Evolutionary conservation across 2,888 invertebrate species (phyloP), one percentile per base, ranked within the genome.

Genomic region (Syritta pipiens): DNA sequence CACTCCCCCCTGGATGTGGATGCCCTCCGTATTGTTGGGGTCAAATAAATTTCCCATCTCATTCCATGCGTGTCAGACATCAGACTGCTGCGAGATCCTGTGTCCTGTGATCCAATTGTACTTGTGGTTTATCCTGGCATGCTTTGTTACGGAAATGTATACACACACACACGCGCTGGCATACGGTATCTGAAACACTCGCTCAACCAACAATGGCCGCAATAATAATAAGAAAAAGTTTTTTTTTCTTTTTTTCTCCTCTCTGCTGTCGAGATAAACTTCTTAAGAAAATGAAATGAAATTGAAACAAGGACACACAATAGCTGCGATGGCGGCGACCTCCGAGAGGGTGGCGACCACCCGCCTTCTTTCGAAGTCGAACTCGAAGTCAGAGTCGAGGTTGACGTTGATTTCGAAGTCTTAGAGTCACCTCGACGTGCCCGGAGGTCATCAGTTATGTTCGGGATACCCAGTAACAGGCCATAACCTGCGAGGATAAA

Each of bases 1-100:
- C 17, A 20, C 37, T 22, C 30, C 9, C 12, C n/a, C 9, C 24
- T 17, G n/a, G 6, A 14, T 30, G 14, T 19, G 22, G 10, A 5
- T 62, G 42, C 44, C 28, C 51, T 26, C 24, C 26, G 51, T 53
- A 48, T 55, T 57, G 55, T 42, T 55, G 75, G 55, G 75, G 75
- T 75, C 75, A 68, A 75, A 75, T 75, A 75, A 75, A 75, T 75
- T 68, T 68, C 62, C 68, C 62, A 69, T 62, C 57, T 69, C 55
- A 76, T 76, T 44, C 69, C 76, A 76, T 76, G 76, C 76, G 69
- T 76, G 69, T 69, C 76, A 76, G 76, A 69, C 76, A 69, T 69
- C 76, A 76, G 76, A 63, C 76, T 69, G 49, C 76, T 69, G 49
- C 63, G 30, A 42, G 44, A 62, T 62, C 62, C 62, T 68, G 55